Base-by-base conservation (phyloP, 2,113 vertebrate genomes). In the Lanius ludovicianus region DNA sequence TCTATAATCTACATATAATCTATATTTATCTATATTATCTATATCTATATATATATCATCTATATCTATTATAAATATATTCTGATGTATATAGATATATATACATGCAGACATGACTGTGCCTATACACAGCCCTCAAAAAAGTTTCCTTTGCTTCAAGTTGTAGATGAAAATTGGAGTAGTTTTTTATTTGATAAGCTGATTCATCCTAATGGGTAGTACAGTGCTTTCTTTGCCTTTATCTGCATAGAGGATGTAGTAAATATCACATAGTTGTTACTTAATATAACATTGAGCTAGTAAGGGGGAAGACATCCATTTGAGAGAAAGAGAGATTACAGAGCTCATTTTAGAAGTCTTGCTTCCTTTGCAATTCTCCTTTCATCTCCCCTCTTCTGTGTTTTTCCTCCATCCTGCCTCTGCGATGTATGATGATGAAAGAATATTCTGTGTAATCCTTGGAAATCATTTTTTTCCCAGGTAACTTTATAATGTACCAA, bases 361-460 rank as follows among this genome's bases (percentile, higher is more conserved):
- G 9, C 64, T 95, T 90, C 71, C 47, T 81, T 93, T 91, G 60
- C 87, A 95, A 49, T 77, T 85, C 81, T 92, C 93, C 94, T 97
- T 97, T 97, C 86, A 97, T 97, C 95, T 97, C 59, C 55, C 41
- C 17, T 88, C 84, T 86, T 93, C 59, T 85, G 81, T 91, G 57
- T 88, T 87, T 93, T 92, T 84, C 71, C 56, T 94, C 60, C 41
- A 62, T 93, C 37, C 31, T 56, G 11, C 35, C 88, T 63, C 68
- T 89, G 62, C 96, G 93, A 87, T n/a, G 73, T 83, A 73, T 65
- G 89, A 93, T 83, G 96, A 97, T 97, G 93, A 97, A 97, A 97
- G 94, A 90, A 79, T 65, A 96, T 79, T 94, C 90, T 89, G 46
- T 92, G 69, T 87, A 89, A 89, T 71, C 62, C 76, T 65, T 74